These are phyloP conservation scores for Ecliptopera silaceata DNA, from an alignment of 2,888 invertebrate genomes.

Conservation along the genomic window DNA sequence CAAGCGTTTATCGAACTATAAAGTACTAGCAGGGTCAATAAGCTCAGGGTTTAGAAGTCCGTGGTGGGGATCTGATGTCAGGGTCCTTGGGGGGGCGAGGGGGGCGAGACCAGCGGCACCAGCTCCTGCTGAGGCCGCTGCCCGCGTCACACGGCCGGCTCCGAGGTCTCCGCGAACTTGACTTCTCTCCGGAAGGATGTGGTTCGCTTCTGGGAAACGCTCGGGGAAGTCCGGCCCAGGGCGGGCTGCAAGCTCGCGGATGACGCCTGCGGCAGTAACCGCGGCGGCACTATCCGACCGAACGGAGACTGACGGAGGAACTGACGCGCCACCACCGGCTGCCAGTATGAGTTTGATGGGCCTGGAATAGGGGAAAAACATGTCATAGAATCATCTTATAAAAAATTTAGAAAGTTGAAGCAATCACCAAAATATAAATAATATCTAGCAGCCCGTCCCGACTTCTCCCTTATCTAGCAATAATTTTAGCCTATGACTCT, in stretches of 20 bases:
- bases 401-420: neutral
- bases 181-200: slow-evolving; percentile 79
- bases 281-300: slow-evolving; percentile 54
- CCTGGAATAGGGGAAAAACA: slow-evolving; percentile 43
- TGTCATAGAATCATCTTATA: no score
- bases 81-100: slow-evolving; percentile 48
- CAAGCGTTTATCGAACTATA: slow-evolving; percentile 12
- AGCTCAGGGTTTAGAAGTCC: slow-evolving; percentile 59
- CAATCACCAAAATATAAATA: no score
- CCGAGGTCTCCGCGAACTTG: slow-evolving; percentile 74
- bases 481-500: no score
- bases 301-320: slow-evolving; percentile 88
- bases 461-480: no score
- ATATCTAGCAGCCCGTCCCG: no score
- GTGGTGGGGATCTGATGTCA: slow-evolving; percentile 66
- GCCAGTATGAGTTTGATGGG: slow-evolving; percentile 84
- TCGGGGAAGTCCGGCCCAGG: slow-evolving; percentile 63
- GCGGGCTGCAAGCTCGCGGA: slow-evolving; percentile 75
- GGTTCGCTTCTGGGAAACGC: slow-evolving; percentile 48
- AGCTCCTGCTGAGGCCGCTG: slow-evolving; percentile 81
- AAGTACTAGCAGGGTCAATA: slow-evolving; percentile 15
- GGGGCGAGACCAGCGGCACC: slow-evolving; percentile 73
- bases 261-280: slow-evolving; percentile 68
- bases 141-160: slow-evolving; percentile 78
- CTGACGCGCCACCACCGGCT: slow-evolving; percentile 88